A percentile compares a stretch with the other conserved stretches of the same genome.
phyloP scores from a whole-genome alignment of 2,888 invertebrate genomes.

The Smittia sp. region DNA sequence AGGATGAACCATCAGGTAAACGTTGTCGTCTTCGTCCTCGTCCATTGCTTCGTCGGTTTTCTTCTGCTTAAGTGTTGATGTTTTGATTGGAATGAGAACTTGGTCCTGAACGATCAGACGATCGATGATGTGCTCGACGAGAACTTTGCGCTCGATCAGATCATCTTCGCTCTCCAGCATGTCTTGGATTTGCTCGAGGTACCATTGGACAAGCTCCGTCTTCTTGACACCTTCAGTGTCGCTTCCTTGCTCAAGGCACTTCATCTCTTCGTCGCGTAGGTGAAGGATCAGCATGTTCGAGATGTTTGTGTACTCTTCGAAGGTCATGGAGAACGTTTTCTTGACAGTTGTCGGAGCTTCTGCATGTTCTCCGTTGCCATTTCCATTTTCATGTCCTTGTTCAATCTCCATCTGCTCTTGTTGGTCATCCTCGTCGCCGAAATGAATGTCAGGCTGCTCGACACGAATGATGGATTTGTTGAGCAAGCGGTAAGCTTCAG shows the following conservation, averaged over 20 bases:
- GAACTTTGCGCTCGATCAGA: constrained; percentile 77
- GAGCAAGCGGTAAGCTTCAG: constrained; percentile 83
- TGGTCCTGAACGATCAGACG: constrained; percentile 73
- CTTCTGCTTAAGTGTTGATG: constrained; percentile 45
- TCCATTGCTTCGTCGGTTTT: constrained; percentile 42
- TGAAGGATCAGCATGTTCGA: constrained; percentile 88
- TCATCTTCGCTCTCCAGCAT: constrained; percentile 91
- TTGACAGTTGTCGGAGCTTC: constrained; percentile 54
- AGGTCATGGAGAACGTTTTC: constrained; percentile 78
- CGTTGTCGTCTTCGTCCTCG: constrained; percentile 64
- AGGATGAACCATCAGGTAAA: constrained; percentile 90
- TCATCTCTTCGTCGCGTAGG: constrained; percentile 79
- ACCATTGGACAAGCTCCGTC: constrained; percentile 89
- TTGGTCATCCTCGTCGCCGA: constrained; percentile 73
- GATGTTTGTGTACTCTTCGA: constrained; percentile 89
- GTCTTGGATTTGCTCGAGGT: constrained; percentile 79
- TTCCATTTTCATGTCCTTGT: constrained; percentile 37
- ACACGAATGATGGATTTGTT: constrained; percentile 97
- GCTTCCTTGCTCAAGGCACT: constrained; percentile 46
- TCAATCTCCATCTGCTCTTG: constrained; percentile 50
- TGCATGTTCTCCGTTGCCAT: constrained; percentile 42
- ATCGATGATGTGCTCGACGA: constrained; percentile 93
- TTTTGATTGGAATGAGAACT: constrained; percentile 52
- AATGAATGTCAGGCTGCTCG: constrained; percentile 94
- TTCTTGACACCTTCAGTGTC: constrained; percentile 68